A percentile compares a stretch with the other conserved stretches of the same genome.
Evolutionary conservation across 2,113 vertebrate species (phyloP).

Genomic region (Vanacampus margaritifer): DNA sequence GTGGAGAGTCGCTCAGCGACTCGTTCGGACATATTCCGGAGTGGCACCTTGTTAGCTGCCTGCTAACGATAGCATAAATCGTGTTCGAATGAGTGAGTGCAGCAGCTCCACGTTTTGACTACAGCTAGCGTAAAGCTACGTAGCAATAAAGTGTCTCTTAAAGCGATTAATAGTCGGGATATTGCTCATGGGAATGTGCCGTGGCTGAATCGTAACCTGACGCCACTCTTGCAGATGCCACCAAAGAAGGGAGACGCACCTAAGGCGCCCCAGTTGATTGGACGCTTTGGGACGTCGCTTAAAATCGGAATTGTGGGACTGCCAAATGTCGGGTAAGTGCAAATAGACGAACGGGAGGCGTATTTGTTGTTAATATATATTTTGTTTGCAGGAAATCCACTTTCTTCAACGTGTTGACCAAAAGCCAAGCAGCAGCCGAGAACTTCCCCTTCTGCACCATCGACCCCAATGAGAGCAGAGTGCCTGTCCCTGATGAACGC

Average conservation of each 20-base stretch:
- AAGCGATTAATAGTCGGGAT: not conserved
- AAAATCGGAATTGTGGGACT: constrained; percentile 98
- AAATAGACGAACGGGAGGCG: not conserved
- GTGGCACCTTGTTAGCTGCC: constrained; percentile 14
- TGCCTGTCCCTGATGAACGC: constrained; percentile 94
- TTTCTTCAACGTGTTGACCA: constrained; percentile 97
- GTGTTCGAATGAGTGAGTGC: constrained; percentile 42
- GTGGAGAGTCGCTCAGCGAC: not conserved
- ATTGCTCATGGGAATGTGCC: not conserved
- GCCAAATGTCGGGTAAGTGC: constrained; percentile 94
- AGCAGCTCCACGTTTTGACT: constrained; percentile 33
- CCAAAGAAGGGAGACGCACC: constrained; percentile 92
- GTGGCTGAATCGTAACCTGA: not conserved
- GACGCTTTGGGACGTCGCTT: constrained; percentile 93
- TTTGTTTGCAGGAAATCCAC: constrained; percentile 85
- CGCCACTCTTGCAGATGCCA: constrained; percentile 81
- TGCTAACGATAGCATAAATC: constrained; percentile 48
- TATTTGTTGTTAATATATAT: not conserved
- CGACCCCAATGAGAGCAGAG: constrained; percentile 95
- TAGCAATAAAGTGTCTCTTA: not conserved
- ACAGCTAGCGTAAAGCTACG: not conserved
- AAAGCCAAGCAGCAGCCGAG: constrained; percentile 92
- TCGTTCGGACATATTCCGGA: constrained; percentile 4
- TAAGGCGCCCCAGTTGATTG: constrained; percentile 86
- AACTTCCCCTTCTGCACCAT: constrained; percentile 99